Base-by-base conservation (phyloP, 2,888 invertebrate species). In the Trichogramma dendrolimi region DNA sequence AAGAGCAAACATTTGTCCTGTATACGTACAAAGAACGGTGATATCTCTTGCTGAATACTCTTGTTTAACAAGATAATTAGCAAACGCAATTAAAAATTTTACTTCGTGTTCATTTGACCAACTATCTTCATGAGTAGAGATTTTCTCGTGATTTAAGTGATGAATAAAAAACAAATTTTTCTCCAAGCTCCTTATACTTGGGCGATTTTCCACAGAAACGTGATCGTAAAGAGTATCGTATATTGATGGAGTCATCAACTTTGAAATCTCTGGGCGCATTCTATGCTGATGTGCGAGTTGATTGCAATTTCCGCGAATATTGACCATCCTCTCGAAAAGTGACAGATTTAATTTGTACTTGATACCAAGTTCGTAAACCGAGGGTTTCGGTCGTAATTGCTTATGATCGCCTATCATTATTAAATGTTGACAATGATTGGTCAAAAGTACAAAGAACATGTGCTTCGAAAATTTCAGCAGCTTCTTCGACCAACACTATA, bases 331-430 rank as follows among this genome's bases (percentile, higher is more conserved):
- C 38, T 58, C 58, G 5, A 58, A 58, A 4, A 58, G 42, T 41
- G 58, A 58, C 4, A 58, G n/a, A 38, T 58, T 51, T 5, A 58
- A 27, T 5, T 58, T 58, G 14, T 50, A 58, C 4, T 50, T 38
- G 5, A 6, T 43, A 2, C 50, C 58, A 8, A 58, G 38, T 50
- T 50, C 11, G 27, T 50, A 58, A 50, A 43, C 58, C 0, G 50
- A 43, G 27, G 58, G 27, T 10, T 58, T 58, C 7, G 58, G 58
- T 4, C 43, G 14, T 6, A 58, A 42, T 14, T 58, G 58, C 14
- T 58, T 58, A 11, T 58, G 58, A 27, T 58, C 58, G 1, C 58
- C 58, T 4, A 58, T 58, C 3, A 58, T 39, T 43, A 58, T 58
- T 0, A 44, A 7, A 8, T 58, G 58, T 6, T 48, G 58, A 49